Base-by-base conservation (phyloP, 2,888 invertebrate genomes). In the Parnassius glacialis region DNA sequence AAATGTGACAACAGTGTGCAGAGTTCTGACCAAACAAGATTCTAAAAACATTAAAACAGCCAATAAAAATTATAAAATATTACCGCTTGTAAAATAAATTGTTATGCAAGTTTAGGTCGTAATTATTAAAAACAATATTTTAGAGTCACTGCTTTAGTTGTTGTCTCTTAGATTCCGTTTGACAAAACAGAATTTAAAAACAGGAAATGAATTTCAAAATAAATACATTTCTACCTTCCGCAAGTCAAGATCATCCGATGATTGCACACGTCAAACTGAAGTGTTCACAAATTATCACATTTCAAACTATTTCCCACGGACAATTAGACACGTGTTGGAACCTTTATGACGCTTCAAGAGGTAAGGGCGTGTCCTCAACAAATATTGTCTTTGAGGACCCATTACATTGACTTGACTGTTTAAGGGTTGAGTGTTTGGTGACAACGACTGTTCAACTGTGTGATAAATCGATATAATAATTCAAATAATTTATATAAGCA, bases 361-460 rank as follows among this genome's bases (percentile, higher is more conserved):
- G 79, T 77, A 77, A 76, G 81, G 81, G 80, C 75, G 74, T 81
- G 87, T 87, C 85, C 89, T 88, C 79, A 76, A 78, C 88, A 87
- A 90, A 90, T 89, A 89, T 90, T 90, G 88, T 89, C 87, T 85
- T 86, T 89, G 87, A 90, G 88, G 85, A 85, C 87, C 79, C 83
- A 79, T 83, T 81, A 70, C 74, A 65, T 72, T 70, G 73, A 76
- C 79, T 84, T 84, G 84, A 84, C 83, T 84, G 79, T 79, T 81
- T 80, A 83, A 81, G 85, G 79, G 85, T 81, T 78, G 80, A 77
- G 74, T 75, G 73, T 74, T 70, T 67, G 68, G 71, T 73, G 75
- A 83, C 80, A 75, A 73, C 70, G 70, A 70, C 68, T 72, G 74
- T 72, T 76, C 72, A 70, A 75, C 75, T 73, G 73, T 71, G 70